Evolutionary conservation across 2,113 vertebrate genomes (phyloP).

Genomic region (Pavo muticus): DNA sequence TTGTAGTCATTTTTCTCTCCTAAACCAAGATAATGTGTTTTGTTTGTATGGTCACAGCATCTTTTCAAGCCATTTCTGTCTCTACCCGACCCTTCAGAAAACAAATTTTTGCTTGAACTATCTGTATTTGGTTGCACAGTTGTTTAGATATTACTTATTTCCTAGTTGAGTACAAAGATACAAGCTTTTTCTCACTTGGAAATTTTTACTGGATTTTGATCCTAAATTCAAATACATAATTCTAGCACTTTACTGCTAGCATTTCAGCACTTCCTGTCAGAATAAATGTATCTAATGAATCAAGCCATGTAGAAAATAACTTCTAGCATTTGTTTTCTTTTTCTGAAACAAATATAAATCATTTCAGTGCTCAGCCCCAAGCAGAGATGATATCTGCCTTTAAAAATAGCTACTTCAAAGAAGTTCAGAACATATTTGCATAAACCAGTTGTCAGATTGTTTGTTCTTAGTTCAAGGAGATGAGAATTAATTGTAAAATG

Average conservation of each 20-base stretch:
- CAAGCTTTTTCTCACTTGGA: background rate
- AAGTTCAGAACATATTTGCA: constrained; percentile 74
- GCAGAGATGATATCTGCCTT: constrained; percentile 73
- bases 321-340: constrained; percentile 36
- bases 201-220: constrained; percentile 32
- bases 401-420: constrained; percentile 79
- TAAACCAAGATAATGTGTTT: background rate
- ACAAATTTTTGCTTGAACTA: background rate
- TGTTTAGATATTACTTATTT: constrained; percentile 35
- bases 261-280: constrained; percentile 61
- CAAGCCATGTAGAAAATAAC: constrained; percentile 73
- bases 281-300: constrained; percentile 65
- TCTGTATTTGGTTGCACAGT: background rate
- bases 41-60: background rate
- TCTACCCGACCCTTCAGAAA: background rate
- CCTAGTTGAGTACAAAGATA: background rate
- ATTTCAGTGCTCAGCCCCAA: constrained; percentile 61
- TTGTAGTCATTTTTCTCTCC: background rate
- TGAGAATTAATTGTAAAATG: constrained; percentile 75
- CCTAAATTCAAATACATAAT: constrained; percentile 7
- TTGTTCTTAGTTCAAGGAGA: constrained; percentile 71
- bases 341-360: constrained; percentile 64
- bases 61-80: background rate
- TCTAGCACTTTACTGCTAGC: constrained; percentile 25
- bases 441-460: constrained; percentile 69